Base-by-base conservation (phyloP, 2,113 vertebrate species). In the Cricetomys ansorgei region DNA sequence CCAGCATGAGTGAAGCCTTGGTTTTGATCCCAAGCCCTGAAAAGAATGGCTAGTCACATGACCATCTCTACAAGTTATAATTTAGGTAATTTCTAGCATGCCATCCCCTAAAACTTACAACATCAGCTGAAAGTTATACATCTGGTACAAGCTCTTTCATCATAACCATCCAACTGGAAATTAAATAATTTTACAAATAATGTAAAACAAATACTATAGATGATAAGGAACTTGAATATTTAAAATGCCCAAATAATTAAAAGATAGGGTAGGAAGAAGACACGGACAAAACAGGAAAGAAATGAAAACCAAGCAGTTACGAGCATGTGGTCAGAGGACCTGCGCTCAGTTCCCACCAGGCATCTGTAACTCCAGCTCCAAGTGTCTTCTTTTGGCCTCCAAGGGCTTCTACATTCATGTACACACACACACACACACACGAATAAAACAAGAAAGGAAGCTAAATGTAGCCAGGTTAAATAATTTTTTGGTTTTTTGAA, bases 21-120 rank as follows among this genome's bases (percentile, higher is more conserved):
- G 5, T 19, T 84, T 81, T 8, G 0, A 29, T n/a, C 43, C 43
- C 34, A 25, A 21, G 55, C 9, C n/a, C 34, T 64, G n/a, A 50
- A 27, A 13, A 31, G n/a, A 37, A 93, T n/a, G 75, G 34, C 45
- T 29, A 48, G 43, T 48, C 43, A 48, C 25, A 29, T 48, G 43
- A 29, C 43, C 16, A 11, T 79, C 50, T 53, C 34, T 79, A 55
- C 75, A 95, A 64, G 55, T 88, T 43, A 84, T 64, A 37, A 83
- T 19, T 19, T 75, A 96, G 80, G 77, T 77, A 4, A 94, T 77
- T 95, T 89, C 48, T 37, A 67, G 77, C 57, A 79, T 29, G 34
- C 10, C 43, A 23, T 40, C 62, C 69, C 37, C 40, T 40, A 64
- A 86, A 93, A 57, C 76, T 72, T 65, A 72, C 77, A 67, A 67